Conservation (phyloP, 35 echinoderm and acorn worm genomes). For the Acanthaster planci region DNA sequence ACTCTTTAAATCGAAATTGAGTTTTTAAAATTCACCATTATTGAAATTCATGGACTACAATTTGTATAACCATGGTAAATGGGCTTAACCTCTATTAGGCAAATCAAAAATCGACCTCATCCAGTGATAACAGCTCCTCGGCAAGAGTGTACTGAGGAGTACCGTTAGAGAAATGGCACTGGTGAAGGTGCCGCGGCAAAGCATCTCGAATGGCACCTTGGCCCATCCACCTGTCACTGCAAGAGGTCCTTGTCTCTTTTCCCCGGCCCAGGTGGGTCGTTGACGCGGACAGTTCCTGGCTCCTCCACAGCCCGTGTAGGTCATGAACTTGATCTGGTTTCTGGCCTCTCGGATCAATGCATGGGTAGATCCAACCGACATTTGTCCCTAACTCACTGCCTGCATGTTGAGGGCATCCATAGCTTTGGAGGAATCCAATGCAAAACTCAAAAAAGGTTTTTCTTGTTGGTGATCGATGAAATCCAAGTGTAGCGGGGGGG, state of each 20-base stretch:
- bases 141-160: too few species aligned
- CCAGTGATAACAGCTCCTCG: too few species aligned
- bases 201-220: slow-evolving; percentile 22
- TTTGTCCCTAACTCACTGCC: background rate
- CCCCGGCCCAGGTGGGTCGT: background rate
- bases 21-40: too few species aligned
- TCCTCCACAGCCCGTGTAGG: background rate
- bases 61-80: too few species aligned
- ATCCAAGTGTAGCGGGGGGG: too few species aligned
- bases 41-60: too few species aligned
- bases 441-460: background rate
- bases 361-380: background rate
- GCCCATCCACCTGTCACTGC: slow-evolving; percentile 10
- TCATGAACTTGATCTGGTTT: slow-evolving; percentile 24
- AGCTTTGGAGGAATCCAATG: background rate
- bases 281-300: background rate
- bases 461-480: too few species aligned
- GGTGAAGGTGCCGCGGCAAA: too few species aligned
- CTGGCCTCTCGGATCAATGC: background rate
- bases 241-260: slow-evolving; percentile 15
- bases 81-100: too few species aligned
- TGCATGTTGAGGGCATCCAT: background rate
- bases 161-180: too few species aligned
- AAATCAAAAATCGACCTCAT: too few species aligned
- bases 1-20: too few species aligned